Conservation (phyloP, 2,888 invertebrate species). For the Eulithis testata region DNA sequence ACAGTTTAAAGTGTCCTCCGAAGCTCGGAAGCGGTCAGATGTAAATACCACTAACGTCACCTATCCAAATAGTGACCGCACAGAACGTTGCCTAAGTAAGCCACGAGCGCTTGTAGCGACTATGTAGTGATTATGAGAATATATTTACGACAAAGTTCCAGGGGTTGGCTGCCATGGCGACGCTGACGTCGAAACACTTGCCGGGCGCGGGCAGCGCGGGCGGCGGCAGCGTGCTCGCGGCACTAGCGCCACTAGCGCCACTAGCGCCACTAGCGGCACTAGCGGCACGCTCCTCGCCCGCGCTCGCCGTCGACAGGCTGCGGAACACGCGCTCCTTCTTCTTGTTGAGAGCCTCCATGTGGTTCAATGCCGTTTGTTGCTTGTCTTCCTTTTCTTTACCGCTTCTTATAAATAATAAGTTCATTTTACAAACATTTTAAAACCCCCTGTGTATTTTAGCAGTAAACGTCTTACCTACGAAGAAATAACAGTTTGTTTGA, state of each 20-base stretch:
- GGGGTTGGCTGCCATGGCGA: constrained; percentile 91
- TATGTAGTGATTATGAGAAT: not conserved
- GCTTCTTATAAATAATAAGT: constrained; percentile 42
- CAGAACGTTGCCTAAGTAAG: too few species aligned
- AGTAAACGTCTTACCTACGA: too few species aligned
- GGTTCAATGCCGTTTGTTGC: constrained; percentile 54
- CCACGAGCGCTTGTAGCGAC: too few species aligned
- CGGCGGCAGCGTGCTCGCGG: constrained; percentile 54
- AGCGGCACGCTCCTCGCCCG: constrained; percentile 19
- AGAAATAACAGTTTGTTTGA: too few species aligned
- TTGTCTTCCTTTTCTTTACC: constrained; percentile 61
- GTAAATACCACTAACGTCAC: too few species aligned
- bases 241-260: too few species aligned
- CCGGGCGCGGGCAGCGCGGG: constrained; percentile 74
- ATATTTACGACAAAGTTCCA: constrained; percentile 87
- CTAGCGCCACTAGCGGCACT: too few species aligned
- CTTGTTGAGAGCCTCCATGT: constrained; percentile 70
- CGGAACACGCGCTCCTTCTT: constrained; percentile 80
- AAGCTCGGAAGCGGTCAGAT: too few species aligned
- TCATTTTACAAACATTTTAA: not conserved
- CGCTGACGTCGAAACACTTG: constrained; percentile 87
- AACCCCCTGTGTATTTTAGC: too few species aligned
- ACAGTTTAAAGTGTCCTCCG: too few species aligned
- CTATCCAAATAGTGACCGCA: too few species aligned
- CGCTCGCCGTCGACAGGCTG: constrained; percentile 48